Base-by-base conservation (phyloP, 2,888 invertebrate species). In the Eilema depressum region DNA sequence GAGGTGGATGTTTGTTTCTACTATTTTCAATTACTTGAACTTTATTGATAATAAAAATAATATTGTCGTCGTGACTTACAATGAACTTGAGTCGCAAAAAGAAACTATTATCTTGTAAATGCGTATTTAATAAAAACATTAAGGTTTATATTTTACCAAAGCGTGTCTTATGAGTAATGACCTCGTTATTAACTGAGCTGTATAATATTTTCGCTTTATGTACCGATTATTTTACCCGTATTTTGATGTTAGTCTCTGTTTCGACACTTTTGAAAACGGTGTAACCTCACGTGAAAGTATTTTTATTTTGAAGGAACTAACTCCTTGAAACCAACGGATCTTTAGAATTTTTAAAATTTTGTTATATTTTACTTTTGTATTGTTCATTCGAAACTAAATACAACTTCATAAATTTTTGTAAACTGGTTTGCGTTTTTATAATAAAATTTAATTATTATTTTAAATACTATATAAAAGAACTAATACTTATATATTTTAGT, bases 101-200 rank as follows among this genome's bases (percentile, higher is more conserved):
- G 26, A 28, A 53, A 64, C n/a, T n/a, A 64, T 30, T 37, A 56
- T 62, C 56, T 37, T n/a, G 69, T 70, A 71, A 70, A 70, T 69
- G 71, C 76, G 69, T 47, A 14, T n/a, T 79, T 73, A 73, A 76
- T 80, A 69, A 66, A 69, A 75, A 82, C 77, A 80, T 82, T 81
- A 79, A 78, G 70, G 68, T 78, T 63, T 73, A 66, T 80, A 78
- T 78, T 82, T 76, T 74, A 85, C 76, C 71, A 86, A 87, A 85
- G 80, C 86, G 84, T 86, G 77, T 87, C 84, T 80, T 83, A 80
- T 88, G 85, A 53, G 53, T n/a, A n/a, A 53, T 53, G n/a, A 83
- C 86, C 87, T 77, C 80, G 79, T 81, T 85, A 83, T 77, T 87
- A 83, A 79, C 75, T 77, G 79, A 83, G 73, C 75, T 77, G 74